Evolutionary conservation across 2,888 invertebrate species (phyloP).

Genomic region (Lepidocyrtinus sp.): DNA sequence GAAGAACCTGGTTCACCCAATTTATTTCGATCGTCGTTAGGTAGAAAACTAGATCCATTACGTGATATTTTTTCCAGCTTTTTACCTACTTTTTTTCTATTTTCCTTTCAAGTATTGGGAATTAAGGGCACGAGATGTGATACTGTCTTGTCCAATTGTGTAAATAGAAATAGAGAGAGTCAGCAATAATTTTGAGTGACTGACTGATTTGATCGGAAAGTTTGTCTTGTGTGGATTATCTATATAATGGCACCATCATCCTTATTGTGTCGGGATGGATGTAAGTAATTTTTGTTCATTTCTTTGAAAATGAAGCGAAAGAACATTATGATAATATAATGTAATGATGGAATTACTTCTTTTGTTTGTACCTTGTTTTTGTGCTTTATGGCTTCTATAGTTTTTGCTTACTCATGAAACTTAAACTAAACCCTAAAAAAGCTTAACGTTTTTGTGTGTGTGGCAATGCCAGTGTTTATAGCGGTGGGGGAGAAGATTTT

Average conservation of each 20-base stretch:
- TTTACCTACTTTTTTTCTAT: conserved; percentile 5
- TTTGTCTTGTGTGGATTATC: too few relatives aligned
- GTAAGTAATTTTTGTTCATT: conserved; percentile 46
- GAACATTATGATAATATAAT: conserved; percentile 24
- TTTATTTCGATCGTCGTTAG: conserved; percentile 41
- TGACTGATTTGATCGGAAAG: conserved; percentile 7
- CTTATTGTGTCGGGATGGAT: conserved; percentile 45
- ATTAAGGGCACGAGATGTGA: conserved; percentile 12
- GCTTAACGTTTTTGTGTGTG: conserved; percentile 25
- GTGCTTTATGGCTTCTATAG: conserved; percentile 39
- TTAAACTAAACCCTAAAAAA: not conserved
- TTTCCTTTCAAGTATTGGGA: not conserved
- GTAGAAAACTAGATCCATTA: conserved; percentile 8
- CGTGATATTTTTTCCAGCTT: not conserved
- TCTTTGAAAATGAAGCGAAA: conserved; percentile 5
- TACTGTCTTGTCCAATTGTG: conserved; percentile 1
- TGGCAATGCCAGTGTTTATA: conserved; percentile 6
- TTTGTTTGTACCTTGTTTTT: conserved; percentile 12
- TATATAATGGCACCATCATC: conserved; percentile 42
- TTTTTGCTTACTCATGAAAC: conserved; percentile 53
- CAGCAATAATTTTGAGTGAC: conserved; percentile 7
- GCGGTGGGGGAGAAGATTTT: conserved; percentile 33
- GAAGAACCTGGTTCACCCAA: conserved; percentile 38
- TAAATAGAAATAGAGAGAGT: not conserved
- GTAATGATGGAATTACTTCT: conserved; percentile 36